These are phyloP conservation scores for Cantharis flavilabris DNA, from an alignment of 2,888 invertebrate genomes.

Conservation along the genomic window DNA sequence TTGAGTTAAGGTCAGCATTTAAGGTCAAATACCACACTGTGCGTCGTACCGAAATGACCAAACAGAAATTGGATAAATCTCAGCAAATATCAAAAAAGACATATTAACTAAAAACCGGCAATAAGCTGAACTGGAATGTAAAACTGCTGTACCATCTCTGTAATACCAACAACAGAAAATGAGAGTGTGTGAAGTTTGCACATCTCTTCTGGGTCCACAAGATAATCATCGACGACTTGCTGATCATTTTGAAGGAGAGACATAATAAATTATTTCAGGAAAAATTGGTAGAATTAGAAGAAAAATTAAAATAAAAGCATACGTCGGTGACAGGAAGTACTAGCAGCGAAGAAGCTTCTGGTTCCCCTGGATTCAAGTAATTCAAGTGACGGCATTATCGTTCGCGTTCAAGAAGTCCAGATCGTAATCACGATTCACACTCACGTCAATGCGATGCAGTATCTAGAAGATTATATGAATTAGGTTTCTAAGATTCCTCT, in stretches of 20 bases:
- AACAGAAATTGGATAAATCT: neutral
- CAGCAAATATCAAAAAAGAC: accelerated
- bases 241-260: neutral
- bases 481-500: no score
- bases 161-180: neutral
- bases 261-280: neutral
- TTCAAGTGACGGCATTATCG: accelerated
- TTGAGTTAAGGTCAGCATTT: no score
- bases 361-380: neutral
- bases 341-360: neutral
- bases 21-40: no score
- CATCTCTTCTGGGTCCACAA: neutral
- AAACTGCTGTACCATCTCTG: neutral
- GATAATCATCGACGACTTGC: neutral
- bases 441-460: neutral
- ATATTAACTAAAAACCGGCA: neutral
- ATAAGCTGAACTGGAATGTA: neutral
- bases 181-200: neutral
- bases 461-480: neutral
- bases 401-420: neutral
- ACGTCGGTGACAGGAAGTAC: neutral
- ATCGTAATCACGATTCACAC: neutral
- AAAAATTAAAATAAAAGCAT: neutral
- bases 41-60: neutral
- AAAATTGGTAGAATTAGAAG: neutral